Percentiles rank a stretch among this genome's conserved stretches.
Conservation (phyloP, 2,797 vertebrate species). For the Decapterus maruadsi region DNA sequence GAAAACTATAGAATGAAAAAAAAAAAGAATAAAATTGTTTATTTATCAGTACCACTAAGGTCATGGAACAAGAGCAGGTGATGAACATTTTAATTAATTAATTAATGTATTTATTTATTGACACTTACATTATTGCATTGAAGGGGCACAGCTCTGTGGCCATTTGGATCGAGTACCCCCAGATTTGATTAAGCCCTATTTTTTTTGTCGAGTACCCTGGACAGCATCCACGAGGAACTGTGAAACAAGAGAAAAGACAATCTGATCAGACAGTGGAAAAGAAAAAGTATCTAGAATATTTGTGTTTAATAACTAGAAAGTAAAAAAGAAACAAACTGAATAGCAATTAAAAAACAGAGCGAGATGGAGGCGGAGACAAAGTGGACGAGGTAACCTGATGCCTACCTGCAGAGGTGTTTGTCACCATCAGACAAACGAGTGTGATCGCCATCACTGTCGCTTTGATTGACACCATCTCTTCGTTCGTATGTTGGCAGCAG, state of each 20-base stretch:
- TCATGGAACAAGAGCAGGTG: background rate
- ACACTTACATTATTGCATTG: constrained; percentile 81
- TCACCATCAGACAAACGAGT: constrained; percentile 58
- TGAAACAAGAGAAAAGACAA: background rate
- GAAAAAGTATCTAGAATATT: background rate
- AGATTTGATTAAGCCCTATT: constrained; percentile 29
- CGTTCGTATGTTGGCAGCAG: constrained; percentile 13
- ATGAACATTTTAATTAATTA: background rate
- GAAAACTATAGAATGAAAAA: constrained; percentile 70
- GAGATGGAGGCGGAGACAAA: background rate
- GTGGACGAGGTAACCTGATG: background rate
- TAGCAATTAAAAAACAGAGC: background rate
- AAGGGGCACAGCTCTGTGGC: constrained; percentile 51
- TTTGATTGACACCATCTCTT: constrained; percentile 71
- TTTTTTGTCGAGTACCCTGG: constrained; percentile 29
- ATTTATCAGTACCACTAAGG: background rate
- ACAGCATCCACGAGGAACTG: constrained; percentile 64
- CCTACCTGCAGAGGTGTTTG: constrained; percentile 67
- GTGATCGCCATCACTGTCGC: constrained; percentile 29
- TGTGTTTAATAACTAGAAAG: background rate
- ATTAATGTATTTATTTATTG: too few species aligned
- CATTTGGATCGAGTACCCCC: constrained; percentile 74
- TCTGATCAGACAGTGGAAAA: background rate
- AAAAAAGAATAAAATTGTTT: background rate
- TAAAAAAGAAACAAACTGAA: background rate